A percentile compares a stretch with the other conserved stretches of the same genome.
Conservation (phyloP, 35 echinoderm and acorn worm genomes). For the Stichopus chloronotus region DNA sequence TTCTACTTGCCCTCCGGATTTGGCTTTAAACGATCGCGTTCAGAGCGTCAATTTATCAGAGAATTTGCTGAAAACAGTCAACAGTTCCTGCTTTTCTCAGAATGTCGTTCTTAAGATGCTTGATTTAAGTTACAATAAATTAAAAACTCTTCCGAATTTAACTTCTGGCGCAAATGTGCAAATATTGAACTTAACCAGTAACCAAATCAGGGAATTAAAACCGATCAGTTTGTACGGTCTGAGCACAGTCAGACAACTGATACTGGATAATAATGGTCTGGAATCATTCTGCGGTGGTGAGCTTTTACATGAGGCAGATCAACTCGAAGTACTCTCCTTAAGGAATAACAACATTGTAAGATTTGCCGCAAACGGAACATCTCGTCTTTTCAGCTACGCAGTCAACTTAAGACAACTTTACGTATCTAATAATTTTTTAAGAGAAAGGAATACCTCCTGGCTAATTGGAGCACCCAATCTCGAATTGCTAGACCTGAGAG, state of each 20-base stretch:
- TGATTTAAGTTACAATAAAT: conserved; percentile 47
- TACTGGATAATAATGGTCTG: conserved; percentile 41
- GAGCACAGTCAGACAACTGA: neutral
- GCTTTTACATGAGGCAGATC: neutral
- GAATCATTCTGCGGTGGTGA: conserved; percentile 20
- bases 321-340: conserved; percentile 15
- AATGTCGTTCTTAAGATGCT: neutral
- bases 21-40: neutral
- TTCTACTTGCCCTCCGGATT: neutral
- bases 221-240: neutral
- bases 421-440: conserved; percentile 13
- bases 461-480: conserved; percentile 33
- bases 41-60: conserved; percentile 5
- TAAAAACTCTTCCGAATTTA: conserved; percentile 12
- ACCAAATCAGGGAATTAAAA: conserved; percentile 28
- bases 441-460: conserved; percentile 31
- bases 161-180: conserved; percentile 8
- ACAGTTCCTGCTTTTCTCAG: conserved; percentile 5
- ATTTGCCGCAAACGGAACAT: neutral
- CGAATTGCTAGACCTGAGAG: conserved; percentile 23
- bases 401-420: conserved; percentile 19
- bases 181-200: conserved; percentile 39
- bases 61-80: conserved; percentile 26
- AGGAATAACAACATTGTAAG: conserved; percentile 19
- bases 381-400: neutral